Conservation (phyloP, 2,797 vertebrate genomes). For the Hoplostethus mediterraneus region DNA sequence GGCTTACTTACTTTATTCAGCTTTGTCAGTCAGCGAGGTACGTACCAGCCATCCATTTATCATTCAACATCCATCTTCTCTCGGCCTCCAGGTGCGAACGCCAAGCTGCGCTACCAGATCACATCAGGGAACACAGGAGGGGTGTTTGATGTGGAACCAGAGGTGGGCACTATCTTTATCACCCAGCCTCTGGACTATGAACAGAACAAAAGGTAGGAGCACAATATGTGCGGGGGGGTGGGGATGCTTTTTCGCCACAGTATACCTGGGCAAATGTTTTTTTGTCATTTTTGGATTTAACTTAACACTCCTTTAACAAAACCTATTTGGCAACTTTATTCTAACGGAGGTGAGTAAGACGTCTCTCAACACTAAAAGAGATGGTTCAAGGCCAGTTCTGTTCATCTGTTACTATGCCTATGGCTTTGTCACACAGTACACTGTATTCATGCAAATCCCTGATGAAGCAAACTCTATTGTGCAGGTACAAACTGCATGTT, state of each 20-base stretch:
- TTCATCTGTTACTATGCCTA: no score
- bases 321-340: not conserved
- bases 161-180: conserved; percentile 91
- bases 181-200: conserved; percentile 92
- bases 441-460: not conserved
- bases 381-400: no score
- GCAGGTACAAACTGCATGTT: conserved; percentile 88
- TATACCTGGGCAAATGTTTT: not conserved
- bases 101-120: conserved; percentile 93
- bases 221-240: not conserved
- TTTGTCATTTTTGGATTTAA: not conserved
- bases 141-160: conserved; percentile 90
- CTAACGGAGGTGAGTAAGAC: not conserved
- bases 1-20: not conserved
- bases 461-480: not conserved
- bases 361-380: not conserved
- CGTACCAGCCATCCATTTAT: not conserved
- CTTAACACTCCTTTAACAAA: not conserved
- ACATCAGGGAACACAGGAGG: conserved; percentile 90
- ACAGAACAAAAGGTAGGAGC: conserved; percentile 84
- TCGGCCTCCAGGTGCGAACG: conserved; percentile 86
- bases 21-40: not conserved
- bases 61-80: conserved; percentile 8
- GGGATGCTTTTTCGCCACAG: no score
- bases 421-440: no score